Evolutionary conservation across 2,113 vertebrate species (phyloP), one percentile per base, ranked within the genome.

Genomic region (Athene noctua): DNA sequence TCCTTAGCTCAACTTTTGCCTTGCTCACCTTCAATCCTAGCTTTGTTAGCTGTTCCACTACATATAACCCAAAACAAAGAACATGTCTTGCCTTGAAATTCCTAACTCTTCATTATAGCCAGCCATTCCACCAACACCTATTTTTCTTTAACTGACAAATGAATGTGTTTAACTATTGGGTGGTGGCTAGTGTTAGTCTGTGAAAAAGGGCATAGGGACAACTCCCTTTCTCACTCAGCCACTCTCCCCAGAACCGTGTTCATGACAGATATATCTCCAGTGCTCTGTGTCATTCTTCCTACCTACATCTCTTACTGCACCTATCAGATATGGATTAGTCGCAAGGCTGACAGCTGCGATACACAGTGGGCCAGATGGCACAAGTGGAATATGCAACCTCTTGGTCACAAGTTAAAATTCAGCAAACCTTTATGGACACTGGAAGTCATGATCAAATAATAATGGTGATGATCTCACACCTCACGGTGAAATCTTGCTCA

Each of bases 391-490:
- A 74, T 1, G 9, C 26, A 77, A 30, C 34, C 14, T 52, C 71
- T 68, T 19, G 58, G 52, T 14, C 23, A 68, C 13, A 71, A 68
- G 36, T 38, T 63, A 80, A 73, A 90, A 47, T 26, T 55, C 66
- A 54, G 16, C 13, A 57, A 73, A 52, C 16, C n/a, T 81, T 46
- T 40, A 63, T 2, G 5, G 54, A 78, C 27, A 20, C 36, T 68
- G 34, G 15, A 91, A 83, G 23, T 18, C 15, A 89, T 36, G 19
- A 30, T 8, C 9, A 20, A 72, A n/a, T 63, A 79, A 79, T 46
- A 71, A 58, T 38, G 19, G 61, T 32, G 6, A n/a, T 34, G 18
- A 34, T 59, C 54, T 49, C 0, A 0, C 15, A 15, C 2, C 2
- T 42, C 40, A 40, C 40, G 66, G 42, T 42, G 49, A 88, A 26